Percentiles rank a stretch among this genome's conserved stretches.
Evolutionary conservation across 2,113 vertebrate genomes (phyloP).

Genomic region (Raja brachyura): DNA sequence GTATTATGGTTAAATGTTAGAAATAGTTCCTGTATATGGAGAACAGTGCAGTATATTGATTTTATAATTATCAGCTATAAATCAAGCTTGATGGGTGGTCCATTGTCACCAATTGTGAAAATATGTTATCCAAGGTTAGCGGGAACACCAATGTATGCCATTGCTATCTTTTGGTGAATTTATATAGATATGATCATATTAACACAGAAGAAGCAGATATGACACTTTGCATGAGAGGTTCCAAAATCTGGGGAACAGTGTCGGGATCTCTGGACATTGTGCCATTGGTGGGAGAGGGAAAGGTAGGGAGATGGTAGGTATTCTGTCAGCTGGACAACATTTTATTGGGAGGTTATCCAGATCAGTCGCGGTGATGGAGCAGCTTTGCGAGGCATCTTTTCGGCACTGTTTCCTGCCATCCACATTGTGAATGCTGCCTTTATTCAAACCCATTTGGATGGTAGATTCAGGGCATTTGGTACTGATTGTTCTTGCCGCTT

Average conservation of each 20-base stretch:
- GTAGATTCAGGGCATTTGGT: not conserved
- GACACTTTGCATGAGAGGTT: not conserved
- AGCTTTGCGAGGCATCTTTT: not conserved
- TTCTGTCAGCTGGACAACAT: not conserved
- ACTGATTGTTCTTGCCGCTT: not conserved
- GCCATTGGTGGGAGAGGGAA: not conserved
- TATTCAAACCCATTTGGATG: not conserved
- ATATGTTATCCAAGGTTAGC: not conserved
- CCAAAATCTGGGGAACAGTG: not conserved
- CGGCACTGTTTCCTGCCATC: not conserved
- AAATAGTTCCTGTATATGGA: not conserved
- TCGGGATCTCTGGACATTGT: not conserved
- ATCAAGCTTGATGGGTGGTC: not conserved
- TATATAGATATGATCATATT: not conserved
- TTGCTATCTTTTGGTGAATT: not conserved
- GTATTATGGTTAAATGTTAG: not conserved
- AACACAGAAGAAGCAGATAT: not conserved
- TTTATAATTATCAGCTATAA: not conserved
- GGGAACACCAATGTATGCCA: not conserved
- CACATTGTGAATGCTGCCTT: not conserved
- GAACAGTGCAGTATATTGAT: not conserved
- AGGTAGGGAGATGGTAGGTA: not conserved
- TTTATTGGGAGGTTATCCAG: not conserved
- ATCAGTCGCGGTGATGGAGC: not conserved
- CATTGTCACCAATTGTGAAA: not conserved